These are phyloP conservation scores for Hexactinellida sp. DNA, from an alignment of 37 sponge, comb jelly and placozoan genomes.

Conservation along the genomic window DNA sequence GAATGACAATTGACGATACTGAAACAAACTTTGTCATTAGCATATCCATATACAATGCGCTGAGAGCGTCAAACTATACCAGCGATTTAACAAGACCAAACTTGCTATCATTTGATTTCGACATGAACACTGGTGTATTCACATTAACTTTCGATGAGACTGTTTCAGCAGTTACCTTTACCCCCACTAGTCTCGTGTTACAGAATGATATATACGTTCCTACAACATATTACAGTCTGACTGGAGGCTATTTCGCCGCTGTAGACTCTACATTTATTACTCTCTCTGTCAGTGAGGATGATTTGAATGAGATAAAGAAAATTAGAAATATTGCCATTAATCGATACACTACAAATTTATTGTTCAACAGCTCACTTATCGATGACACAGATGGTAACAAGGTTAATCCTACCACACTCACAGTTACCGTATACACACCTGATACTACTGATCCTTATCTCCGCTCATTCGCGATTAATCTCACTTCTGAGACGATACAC, in stretches of 20 bases:
- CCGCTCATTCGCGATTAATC: slow-evolving; percentile 44
- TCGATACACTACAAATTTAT: slow-evolving; percentile 42
- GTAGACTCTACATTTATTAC: slow-evolving; percentile 49
- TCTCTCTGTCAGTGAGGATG: slow-evolving; percentile 36
- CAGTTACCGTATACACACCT: slow-evolving; percentile 32
- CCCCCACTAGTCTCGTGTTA: not conserved
- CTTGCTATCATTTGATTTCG: slow-evolving; percentile 41
- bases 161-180: slow-evolving; percentile 42
- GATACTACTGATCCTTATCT: slow-evolving; percentile 62
- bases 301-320: slow-evolving; percentile 60
- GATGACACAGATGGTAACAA: slow-evolving; percentile 49
- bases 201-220: not conserved
- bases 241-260: slow-evolving; percentile 28
- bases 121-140: slow-evolving; percentile 49
- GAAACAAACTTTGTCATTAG: slow-evolving; percentile 44
- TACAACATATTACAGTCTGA: slow-evolving; percentile 23
- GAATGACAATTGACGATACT: slow-evolving; percentile 53
- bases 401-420: slow-evolving; percentile 18
- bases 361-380: slow-evolving; percentile 26
- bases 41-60: slow-evolving; percentile 29
- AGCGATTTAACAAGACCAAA: slow-evolving; percentile 38
- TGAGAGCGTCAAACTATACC: slow-evolving; percentile 21
- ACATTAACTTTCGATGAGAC: slow-evolving; percentile 66
- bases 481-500: slow-evolving; percentile 46
- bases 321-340: slow-evolving; percentile 31